Evolutionary conservation across 2,113 vertebrate species (phyloP).

Genomic region (Sigmodon hispidus): DNA sequence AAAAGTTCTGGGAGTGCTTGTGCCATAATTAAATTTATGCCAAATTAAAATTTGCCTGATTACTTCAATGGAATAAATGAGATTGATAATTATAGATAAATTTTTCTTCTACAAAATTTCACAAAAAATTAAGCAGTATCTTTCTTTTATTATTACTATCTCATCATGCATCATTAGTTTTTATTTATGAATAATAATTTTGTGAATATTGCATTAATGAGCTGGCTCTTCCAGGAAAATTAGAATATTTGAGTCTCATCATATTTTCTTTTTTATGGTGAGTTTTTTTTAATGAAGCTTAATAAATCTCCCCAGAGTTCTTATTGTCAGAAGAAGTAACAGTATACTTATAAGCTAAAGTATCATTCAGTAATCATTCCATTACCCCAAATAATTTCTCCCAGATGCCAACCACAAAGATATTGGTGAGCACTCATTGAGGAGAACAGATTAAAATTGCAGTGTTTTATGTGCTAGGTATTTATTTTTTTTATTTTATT

Average conservation of each 20-base stretch:
- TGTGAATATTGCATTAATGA: conserved; percentile 62
- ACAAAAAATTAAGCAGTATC: conserved; percentile 60
- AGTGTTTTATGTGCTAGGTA: not conserved
- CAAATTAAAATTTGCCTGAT: conserved; percentile 71
- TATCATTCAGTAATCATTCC: not conserved
- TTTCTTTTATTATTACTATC: conserved; percentile 63
- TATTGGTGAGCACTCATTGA: not conserved
- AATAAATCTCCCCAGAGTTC: conserved; percentile 13
- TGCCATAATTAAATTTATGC: conserved; percentile 72
- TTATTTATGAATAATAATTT: conserved; percentile 65
- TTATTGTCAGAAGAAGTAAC: conserved; percentile 44
- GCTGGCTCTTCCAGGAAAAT: conserved; percentile 52
- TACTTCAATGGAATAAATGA: conserved; percentile 73
- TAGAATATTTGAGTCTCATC: conserved; percentile 52
- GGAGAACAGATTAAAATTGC: not conserved
- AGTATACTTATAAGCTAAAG: conserved; percentile 21
- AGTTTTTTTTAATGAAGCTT: conserved; percentile 10
- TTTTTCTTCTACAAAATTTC: conserved; percentile 71
- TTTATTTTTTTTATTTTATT: too few relatives aligned
- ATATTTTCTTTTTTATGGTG: not conserved
- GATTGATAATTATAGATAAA: conserved; percentile 72
- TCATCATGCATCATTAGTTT: conserved; percentile 52
- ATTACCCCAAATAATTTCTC: conserved; percentile 38
- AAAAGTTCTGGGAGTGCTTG: conserved; percentile 7
- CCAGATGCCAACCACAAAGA: conserved; percentile 29